phyloP scores from a whole-genome alignment of 2,113 vertebrate species.

The Macrotis lagotis region DNA sequence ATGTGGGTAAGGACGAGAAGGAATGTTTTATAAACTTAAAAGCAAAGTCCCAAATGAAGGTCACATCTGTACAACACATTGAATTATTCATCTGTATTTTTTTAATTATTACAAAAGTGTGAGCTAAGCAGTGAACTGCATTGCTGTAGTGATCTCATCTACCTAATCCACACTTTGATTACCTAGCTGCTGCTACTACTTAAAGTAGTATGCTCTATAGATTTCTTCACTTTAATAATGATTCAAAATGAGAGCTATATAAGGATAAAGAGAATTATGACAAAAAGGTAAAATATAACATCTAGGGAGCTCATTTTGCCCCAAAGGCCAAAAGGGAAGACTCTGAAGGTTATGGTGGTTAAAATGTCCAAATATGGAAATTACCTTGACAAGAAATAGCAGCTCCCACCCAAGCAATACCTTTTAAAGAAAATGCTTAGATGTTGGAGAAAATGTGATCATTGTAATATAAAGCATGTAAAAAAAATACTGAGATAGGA shows the following conservation, averaged over 20 bases:
- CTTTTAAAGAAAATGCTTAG: neutral
- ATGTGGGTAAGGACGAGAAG: neutral
- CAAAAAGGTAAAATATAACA: neutral
- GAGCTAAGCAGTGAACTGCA: neutral
- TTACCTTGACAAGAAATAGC: neutral
- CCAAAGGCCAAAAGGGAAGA: neutral
- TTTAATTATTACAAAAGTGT: neutral
- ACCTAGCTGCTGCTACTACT: neutral
- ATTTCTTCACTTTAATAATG: neutral
- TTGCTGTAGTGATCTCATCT: neutral
- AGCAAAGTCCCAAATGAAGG: neutral
- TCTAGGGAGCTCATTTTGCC: neutral
- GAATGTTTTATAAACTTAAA: neutral
- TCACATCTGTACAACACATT: neutral
- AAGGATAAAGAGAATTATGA: neutral
- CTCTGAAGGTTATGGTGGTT: neutral
- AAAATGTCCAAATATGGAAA: neutral
- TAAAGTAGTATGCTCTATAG: neutral
- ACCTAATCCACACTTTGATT: neutral
- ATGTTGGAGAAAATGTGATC: neutral
- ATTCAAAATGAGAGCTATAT: neutral
- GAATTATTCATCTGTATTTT: neutral
- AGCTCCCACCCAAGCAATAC: neutral
- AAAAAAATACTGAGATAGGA: neutral
- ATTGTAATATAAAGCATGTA: neutral